Conservation (phyloP, 2,888 invertebrate species). For the Phortica magna region DNA sequence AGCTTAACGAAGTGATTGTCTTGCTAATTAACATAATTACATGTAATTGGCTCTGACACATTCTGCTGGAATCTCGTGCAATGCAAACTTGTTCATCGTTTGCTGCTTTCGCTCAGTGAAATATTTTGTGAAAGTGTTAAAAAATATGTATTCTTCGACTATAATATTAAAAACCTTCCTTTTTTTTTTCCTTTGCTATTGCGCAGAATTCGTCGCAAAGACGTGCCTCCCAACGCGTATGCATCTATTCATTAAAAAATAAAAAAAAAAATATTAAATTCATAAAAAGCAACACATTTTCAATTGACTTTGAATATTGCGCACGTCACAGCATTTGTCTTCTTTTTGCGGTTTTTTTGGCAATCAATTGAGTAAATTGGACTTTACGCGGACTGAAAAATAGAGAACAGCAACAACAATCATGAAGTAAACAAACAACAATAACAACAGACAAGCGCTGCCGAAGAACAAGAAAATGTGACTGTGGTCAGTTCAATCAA, state of each 20-base stretch:
- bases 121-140: background rate
- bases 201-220: background rate
- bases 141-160: too few relatives aligned
- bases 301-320: background rate
- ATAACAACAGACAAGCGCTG: background rate
- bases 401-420: background rate
- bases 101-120: background rate
- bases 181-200: too few relatives aligned
- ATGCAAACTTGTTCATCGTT: background rate
- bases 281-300: background rate
- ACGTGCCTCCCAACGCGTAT: background rate
- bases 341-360: background rate
- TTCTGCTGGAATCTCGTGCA: background rate
- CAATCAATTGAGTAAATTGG: background rate
- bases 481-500: constrained; percentile 63
- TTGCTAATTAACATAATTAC: constrained; percentile 22
- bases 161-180: too few relatives aligned
- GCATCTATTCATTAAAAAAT: background rate
- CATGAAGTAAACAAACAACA: background rate
- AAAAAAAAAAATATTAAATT: background rate
- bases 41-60: background rate
- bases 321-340: too few relatives aligned
- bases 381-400: too few relatives aligned
- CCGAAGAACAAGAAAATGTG: constrained; percentile 39
- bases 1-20: constrained; percentile 45